These are phyloP conservation scores for Antigone vipio DNA, from an alignment of 2,113 vertebrate species.

Conservation along the genomic window DNA sequence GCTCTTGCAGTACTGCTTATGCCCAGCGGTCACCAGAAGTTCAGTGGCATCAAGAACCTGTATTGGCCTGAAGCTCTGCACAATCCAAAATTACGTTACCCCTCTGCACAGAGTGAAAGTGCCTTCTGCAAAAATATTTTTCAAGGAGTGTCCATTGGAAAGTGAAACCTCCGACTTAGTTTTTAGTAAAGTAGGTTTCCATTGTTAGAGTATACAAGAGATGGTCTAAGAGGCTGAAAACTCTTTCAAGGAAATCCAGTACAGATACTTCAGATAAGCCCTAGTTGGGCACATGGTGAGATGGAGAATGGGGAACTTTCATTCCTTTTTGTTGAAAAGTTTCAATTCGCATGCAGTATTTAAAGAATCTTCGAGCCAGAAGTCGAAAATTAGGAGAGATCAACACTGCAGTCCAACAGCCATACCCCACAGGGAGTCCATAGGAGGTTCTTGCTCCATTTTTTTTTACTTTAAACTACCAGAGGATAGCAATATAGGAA, in stretches of 20 bases:
- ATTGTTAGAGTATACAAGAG: neutral
- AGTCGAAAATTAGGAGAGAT: neutral
- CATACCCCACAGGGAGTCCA: too few species aligned
- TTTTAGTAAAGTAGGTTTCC: neutral
- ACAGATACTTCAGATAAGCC: neutral
- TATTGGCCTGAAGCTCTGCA: neutral
- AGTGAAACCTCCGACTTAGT: neutral
- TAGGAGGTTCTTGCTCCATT: neutral
- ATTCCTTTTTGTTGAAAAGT: neutral
- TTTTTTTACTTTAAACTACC: neutral
- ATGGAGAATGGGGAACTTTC: neutral
- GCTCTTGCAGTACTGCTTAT: neutral
- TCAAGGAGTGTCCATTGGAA: neutral
- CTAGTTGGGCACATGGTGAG: accelerated
- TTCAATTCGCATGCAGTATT: neutral
- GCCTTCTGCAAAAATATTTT: neutral
- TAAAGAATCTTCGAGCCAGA: neutral
- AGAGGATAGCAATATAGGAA: neutral
- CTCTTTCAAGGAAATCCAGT: neutral
- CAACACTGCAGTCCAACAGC: neutral
- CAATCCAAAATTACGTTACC: neutral
- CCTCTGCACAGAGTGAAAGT: neutral
- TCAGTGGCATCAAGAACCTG: neutral
- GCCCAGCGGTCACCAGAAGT: neutral
- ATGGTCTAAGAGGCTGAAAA: neutral